These are phyloP conservation scores for Drosophila paranaensis DNA, from an alignment of 2,888 invertebrate species.

Conservation along the genomic window DNA sequence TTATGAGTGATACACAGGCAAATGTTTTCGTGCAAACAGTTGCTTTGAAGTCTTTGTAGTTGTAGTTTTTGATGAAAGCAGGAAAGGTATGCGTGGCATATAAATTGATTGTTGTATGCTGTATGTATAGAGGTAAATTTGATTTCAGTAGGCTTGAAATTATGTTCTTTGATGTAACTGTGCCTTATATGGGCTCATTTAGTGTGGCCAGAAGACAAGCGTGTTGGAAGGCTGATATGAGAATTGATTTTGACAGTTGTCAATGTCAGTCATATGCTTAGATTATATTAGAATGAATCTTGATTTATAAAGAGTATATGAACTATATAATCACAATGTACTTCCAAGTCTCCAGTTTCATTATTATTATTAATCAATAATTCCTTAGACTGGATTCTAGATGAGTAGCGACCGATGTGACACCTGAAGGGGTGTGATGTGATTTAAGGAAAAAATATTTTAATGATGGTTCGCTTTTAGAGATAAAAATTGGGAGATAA, in stretches of 20 bases:
- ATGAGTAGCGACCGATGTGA: no score
- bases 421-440: no score
- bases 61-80: not conserved
- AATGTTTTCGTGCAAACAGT: not conserved
- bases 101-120: not conserved
- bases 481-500: not conserved
- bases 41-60: not conserved
- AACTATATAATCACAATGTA: not conserved
- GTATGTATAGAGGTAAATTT: not conserved
- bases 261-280: not conserved
- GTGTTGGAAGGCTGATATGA: not conserved
- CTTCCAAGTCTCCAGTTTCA: not conserved
- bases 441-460: not conserved
- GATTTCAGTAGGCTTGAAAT: not conserved
- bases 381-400: not conserved
- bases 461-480: not conserved
- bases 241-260: not conserved
- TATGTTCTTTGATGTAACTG: not conserved
- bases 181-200: not conserved
- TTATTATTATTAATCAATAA: not conserved
- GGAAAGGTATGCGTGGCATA: no score
- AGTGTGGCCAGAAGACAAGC: not conserved
- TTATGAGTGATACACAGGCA: not conserved
- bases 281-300: no score
- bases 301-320: not conserved